Base-by-base conservation (phyloP, 2,888 invertebrate species). In the Caradrina clavipalpis region DNA sequence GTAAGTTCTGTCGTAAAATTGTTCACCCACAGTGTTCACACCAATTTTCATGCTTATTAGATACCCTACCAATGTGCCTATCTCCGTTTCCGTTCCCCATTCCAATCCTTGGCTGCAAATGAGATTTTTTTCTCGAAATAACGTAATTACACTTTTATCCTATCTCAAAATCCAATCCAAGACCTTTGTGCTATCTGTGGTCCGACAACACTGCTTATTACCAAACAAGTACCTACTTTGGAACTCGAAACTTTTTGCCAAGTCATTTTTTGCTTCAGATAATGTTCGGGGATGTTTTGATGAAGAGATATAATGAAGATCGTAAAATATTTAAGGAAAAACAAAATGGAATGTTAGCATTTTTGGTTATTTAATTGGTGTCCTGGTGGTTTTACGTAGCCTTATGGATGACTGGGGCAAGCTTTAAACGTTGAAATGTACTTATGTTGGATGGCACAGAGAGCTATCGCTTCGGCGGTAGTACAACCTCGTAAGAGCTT, bases 111-210 rank as follows among this genome's bases (percentile, higher is more conserved):
- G 50, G 74, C 59, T 72, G 78, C 64, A 74, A 74, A 78, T 72
- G 64, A 78, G 77, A 64, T 72, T 72, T 72, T 73, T 73, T 78
- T 59, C 50, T 56, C 64, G 59, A 39, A 64, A 64, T 72, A 78
- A 64, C 51, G 78, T 74, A 78, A 74, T 78, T 74, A 74, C 58
- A 72, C 50, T 72, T 78, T 78, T 57, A 73, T 53, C 73, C 73
- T 73, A 56, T 60, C 47, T 51, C 60, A 47, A 69, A 73, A 73
- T 69, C 73, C 77, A 77, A 77, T 73, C 47, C 77, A 70, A 77
- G 73, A 77, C 56, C 56, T 73, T 60, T 77, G 77, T 73, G 77
- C 47, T 76, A 57, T 70, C 61, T 61, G 77, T 57, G 77, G 73
- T 61, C 71, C 71, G 51, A 69, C 49, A 59, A 76, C 54, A 50